A percentile compares a stretch with the other conserved stretches of the same genome.
phyloP scores from a whole-genome alignment of 2,797 vertebrate species.

The Diglossa cyanea region DNA sequence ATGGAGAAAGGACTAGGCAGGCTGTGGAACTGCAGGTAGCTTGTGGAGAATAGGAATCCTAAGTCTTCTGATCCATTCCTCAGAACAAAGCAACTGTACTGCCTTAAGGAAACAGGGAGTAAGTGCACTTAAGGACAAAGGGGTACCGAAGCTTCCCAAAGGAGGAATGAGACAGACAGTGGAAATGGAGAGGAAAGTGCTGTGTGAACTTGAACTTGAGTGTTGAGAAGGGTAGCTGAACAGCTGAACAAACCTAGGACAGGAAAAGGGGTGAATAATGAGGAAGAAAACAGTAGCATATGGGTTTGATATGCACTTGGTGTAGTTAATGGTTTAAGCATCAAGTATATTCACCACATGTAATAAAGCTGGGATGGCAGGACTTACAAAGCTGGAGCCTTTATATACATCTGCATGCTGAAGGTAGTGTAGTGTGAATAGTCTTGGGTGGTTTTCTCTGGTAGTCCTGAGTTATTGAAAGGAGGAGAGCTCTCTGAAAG shows the following conservation, averaged over 20 bases:
- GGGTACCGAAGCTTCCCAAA: not conserved
- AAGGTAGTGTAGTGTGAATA: not conserved
- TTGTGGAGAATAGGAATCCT: not conserved
- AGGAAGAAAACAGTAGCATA: not conserved
- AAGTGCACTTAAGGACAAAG: not conserved
- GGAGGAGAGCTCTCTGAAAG: not conserved
- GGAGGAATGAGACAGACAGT: fast-evolving
- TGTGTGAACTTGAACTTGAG: not conserved
- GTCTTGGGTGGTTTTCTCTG: not conserved
- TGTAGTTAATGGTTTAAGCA: not conserved
- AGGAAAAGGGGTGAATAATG: not conserved
- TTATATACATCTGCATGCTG: not conserved
- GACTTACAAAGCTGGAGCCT: not conserved
- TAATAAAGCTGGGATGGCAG: not conserved
- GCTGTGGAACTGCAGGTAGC: not conserved
- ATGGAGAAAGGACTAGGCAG: not conserved
- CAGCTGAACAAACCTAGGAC: not conserved
- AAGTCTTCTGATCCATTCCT: not conserved
- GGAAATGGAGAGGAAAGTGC: not conserved
- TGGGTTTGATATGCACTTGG: not conserved
- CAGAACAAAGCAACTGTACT: not conserved
- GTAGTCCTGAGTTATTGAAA: not conserved
- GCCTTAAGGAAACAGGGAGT: not conserved
- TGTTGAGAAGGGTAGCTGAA: not conserved
- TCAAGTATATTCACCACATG: fast-evolving